These are phyloP conservation scores for Chunga burmeisteri DNA, from an alignment of 2,113 vertebrate genomes.

Conservation along the genomic window DNA sequence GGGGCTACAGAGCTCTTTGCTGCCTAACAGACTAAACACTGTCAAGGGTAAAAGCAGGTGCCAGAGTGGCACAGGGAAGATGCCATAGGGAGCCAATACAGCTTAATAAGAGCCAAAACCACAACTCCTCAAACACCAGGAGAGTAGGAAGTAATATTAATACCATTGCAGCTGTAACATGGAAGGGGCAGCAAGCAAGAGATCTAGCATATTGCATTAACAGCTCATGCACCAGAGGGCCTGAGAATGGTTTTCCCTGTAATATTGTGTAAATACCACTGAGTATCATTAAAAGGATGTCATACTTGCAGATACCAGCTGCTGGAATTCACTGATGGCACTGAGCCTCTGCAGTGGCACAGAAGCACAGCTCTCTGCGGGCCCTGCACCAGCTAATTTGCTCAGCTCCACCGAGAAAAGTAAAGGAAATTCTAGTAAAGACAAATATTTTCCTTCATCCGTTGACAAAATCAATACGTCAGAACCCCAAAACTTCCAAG, in stretches of 20 bases:
- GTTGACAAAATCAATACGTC: neutral
- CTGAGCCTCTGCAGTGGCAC: rapidly evolving
- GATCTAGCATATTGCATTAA: neutral
- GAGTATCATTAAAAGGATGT: neutral
- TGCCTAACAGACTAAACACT: neutral
- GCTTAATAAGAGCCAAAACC: neutral
- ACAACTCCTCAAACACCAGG: neutral
- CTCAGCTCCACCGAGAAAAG: neutral
- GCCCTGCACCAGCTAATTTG: neutral
- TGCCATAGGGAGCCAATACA: neutral
- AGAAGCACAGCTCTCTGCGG: rapidly evolving
- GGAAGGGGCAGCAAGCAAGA: neutral
- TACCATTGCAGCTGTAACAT: rapidly evolving
- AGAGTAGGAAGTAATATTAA: neutral
- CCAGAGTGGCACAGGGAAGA: neutral
- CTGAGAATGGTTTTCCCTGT: neutral
- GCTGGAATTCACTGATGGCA: neutral
- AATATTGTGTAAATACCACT: neutral
- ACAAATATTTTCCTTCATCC: neutral
- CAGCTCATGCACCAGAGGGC: neutral
- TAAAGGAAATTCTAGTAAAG: neutral
- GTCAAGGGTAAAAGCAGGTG: neutral
- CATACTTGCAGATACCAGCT: neutral
- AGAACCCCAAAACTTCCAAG: neutral
- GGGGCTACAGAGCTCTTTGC: neutral